These are phyloP conservation scores for Larimichthys polyactis DNA, from an alignment of 2,113 vertebrate genomes.

Conservation along the genomic window DNA sequence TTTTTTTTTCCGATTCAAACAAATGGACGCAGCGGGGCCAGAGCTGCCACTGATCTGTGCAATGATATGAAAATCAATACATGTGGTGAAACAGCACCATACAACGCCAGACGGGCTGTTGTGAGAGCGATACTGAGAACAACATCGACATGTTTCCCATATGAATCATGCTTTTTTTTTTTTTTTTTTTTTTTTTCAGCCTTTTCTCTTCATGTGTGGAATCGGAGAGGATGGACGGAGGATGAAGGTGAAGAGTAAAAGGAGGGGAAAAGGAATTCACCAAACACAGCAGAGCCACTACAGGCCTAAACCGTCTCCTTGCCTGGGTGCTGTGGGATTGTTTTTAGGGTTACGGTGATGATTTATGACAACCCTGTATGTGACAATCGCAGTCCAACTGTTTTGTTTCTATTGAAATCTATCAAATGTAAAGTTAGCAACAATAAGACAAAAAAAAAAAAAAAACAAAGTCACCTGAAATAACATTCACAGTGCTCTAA, in stretches of 20 bases:
- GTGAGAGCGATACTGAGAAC: not conserved
- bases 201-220: conserved; percentile 38
- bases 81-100: conserved; percentile 52
- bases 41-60: conserved; percentile 48
- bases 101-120: conserved; percentile 14
- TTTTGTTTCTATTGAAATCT: conserved; percentile 47
- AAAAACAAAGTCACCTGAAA: conserved; percentile 65
- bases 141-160: conserved; percentile 21
- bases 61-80: conserved; percentile 69
- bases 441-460: conserved; percentile 54
- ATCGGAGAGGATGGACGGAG: conserved; percentile 12
- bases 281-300: conserved; percentile 20
- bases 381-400: conserved; percentile 35
- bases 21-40: conserved; percentile 32
- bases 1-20: conserved; percentile 27
- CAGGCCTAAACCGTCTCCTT: not conserved
- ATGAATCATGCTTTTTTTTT: not conserved
- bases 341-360: not conserved
- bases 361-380: conserved; percentile 7
- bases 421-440: conserved; percentile 63
- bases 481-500: conserved; percentile 83
- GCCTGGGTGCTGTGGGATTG: not conserved
- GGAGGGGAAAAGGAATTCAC: not conserved
- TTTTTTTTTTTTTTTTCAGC: not conserved
- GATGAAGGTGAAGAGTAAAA: not conserved